A percentile compares a stretch with the other conserved stretches of the same genome.
phyloP scores from a whole-genome alignment of 2,797 vertebrate species.

The Karalla daura region DNA sequence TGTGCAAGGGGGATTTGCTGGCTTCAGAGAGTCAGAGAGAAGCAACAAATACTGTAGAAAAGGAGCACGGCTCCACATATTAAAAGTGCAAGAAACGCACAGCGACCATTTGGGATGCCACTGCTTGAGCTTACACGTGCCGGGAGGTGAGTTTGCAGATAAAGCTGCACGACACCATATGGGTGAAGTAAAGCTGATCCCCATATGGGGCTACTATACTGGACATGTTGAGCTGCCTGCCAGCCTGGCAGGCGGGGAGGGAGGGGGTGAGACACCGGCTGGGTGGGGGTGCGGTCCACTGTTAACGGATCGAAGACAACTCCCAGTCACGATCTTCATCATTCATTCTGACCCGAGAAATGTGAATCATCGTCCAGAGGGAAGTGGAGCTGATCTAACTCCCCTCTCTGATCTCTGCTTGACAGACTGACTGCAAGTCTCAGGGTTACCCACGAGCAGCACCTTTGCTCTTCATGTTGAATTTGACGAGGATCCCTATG shows the following conservation, averaged over 20 bases:
- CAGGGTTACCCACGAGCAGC: background rate
- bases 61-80: background rate
- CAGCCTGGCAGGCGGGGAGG: background rate
- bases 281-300: conserved; percentile 14
- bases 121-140: conserved; percentile 48
- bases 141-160: conserved; percentile 30
- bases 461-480: conserved; percentile 12
- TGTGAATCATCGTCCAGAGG: background rate
- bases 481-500: background rate
- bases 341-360: background rate
- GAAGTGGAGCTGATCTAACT: background rate
- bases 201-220: conserved; percentile 47
- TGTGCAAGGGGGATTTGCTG: background rate
- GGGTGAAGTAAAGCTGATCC: conserved; percentile 68
- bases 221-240: conserved; percentile 38
- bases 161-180: conserved; percentile 63
- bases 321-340: conserved; percentile 14
- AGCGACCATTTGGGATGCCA: conserved; percentile 19
- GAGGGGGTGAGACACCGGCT: conserved; percentile 11
- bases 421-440: conserved; percentile 5
- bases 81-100: background rate
- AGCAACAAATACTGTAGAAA: background rate
- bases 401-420: background rate
- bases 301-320: conserved; percentile 21
- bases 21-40: conserved; percentile 10